Base-by-base conservation (phyloP, 1,140 invertebrate genomes). In the Drosophila kurseongensis region DNA sequence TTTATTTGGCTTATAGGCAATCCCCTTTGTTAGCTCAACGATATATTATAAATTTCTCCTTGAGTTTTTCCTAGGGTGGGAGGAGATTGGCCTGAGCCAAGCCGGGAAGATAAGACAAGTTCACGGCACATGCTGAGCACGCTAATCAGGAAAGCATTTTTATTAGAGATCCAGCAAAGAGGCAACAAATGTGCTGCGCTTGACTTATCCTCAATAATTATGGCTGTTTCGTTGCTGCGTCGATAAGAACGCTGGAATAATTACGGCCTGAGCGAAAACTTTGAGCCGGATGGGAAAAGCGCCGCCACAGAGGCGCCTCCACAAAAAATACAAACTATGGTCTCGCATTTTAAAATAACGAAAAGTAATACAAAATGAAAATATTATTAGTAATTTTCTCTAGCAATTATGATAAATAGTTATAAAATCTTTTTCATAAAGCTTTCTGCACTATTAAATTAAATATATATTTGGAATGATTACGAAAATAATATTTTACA, bases 121-220 rank as follows among this genome's bases (percentile, higher is more conserved):
- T 78, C 75, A 62, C 75, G 62, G 63, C 75, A 77, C 73, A 76
- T 76, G 74, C 74, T 76, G 74, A 76, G 74, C 61, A 72, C 23
- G 75, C 83, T 88, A 86, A 88, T 86, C 82, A 86, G 82, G 59
- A 76, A 73, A 80, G 75, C 66, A 79, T 72, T 86, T 66, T 78
- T 67, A 76, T 82, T 88, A 75, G 62, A 62, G 59, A 52, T 61
- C 59, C 48, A 29, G 42, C 29, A 56, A 42, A 42, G 57, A 51
- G 61, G 61, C 58, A 75, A 79, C 61, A 86, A 88, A 88, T 86
- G 51, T 86, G 82, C 83, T 82, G 75, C 66, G 82, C 82, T 76
- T 69, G 82, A 78, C 65, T 83, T 76, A 52, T 73, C 75, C 74
- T 44, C 67, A 86, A 84, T 83, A 89, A 88, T 89, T 83, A 83